These are phyloP conservation scores for Cephalopachus bancanus DNA, from an alignment of 2,797 vertebrate species.

Conservation along the genomic window DNA sequence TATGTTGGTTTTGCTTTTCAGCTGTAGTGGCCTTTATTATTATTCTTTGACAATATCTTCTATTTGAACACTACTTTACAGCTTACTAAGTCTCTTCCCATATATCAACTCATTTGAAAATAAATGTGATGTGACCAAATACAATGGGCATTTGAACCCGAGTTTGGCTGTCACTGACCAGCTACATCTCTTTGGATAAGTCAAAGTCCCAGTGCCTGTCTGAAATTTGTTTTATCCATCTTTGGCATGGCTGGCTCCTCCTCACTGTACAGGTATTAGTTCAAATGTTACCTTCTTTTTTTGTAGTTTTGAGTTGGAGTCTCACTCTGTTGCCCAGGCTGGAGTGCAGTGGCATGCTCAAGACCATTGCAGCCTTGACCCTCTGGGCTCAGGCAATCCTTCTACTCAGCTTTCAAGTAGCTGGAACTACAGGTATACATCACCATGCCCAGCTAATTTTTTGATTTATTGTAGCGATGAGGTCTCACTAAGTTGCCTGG, in stretches of 20 bases:
- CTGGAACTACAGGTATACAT: too few relatives aligned
- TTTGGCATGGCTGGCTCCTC: slow-evolving; percentile 27
- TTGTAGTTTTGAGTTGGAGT: too few relatives aligned
- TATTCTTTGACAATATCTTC: neutral
- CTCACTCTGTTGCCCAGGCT: too few relatives aligned
- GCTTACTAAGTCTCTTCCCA: slow-evolving; percentile 25
- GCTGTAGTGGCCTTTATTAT: neutral
- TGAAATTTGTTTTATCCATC: neutral
- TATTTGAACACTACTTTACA: neutral
- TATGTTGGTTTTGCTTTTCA: slow-evolving; percentile 50
- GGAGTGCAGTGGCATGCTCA: too few relatives aligned
- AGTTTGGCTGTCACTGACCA: neutral
- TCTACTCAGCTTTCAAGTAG: too few relatives aligned
- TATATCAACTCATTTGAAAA: slow-evolving; percentile 4
- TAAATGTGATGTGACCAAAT: slow-evolving; percentile 15
- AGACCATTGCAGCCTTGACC: too few relatives aligned
- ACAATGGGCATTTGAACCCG: slow-evolving; percentile 35
- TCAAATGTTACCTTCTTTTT: slow-evolving; percentile 6
- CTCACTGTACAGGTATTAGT: slow-evolving; percentile 8
- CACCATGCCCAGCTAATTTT: too few relatives aligned
- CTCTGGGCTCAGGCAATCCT: too few relatives aligned
- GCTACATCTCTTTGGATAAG: slow-evolving; percentile 25
- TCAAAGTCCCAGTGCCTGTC: slow-evolving; percentile 12
- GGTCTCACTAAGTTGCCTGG: too few relatives aligned
- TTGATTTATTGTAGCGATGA: too few relatives aligned